Evolutionary conservation across 2,797 vertebrate species (phyloP).

Genomic region (Alcedo atthis): DNA sequence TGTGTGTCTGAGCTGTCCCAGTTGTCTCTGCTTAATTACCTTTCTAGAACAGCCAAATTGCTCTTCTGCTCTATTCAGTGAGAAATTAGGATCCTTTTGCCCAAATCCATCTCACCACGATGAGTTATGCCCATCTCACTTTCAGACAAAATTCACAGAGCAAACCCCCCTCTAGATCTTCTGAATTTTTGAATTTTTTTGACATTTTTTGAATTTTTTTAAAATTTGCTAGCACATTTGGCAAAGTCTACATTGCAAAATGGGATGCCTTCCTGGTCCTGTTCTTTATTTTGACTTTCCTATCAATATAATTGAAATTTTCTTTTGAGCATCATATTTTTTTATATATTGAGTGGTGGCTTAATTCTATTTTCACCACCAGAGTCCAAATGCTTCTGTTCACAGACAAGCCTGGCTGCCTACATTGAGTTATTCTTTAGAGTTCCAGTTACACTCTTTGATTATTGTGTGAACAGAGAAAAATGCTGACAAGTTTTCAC

Average conservation of each 20-base stretch:
- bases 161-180: not conserved
- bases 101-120: not conserved
- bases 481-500: not conserved
- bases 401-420: not conserved
- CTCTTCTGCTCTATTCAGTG: not conserved
- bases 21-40: not conserved
- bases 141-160: not conserved
- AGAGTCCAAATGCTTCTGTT: not conserved
- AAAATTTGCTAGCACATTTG: not conserved
- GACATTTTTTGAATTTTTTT: too few relatives aligned
- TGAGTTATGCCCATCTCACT: not conserved
- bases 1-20: not conserved
- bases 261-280: not conserved
- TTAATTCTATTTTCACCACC: not conserved
- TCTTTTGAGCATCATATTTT: not conserved
- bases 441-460: not conserved
- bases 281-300: not conserved
- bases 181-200: not conserved
- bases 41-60: not conserved
- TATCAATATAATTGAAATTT: not conserved
- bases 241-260: not conserved
- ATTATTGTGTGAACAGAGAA: not conserved
- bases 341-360: not conserved
- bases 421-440: not conserved
- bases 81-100: not conserved